Evolutionary conservation across 2,888 invertebrate genomes (phyloP).

Genomic region (Bombylius discolor): DNA sequence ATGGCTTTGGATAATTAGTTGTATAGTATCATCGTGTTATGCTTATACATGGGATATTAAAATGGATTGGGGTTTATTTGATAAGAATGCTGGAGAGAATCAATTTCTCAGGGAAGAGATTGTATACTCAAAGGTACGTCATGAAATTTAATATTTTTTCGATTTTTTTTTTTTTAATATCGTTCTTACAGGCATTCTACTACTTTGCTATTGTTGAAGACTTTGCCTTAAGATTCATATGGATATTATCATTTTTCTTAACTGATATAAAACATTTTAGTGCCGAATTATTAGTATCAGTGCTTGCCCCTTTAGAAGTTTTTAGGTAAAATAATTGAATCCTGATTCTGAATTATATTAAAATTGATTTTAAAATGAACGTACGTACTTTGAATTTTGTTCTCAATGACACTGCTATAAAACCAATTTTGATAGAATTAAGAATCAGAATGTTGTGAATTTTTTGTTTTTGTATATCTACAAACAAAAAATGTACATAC

Average conservation of each 20-base stretch:
- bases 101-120: constrained; percentile 86
- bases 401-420: too few relatives aligned
- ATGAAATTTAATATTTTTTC: neutral
- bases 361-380: too few relatives aligned
- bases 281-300: constrained; percentile 69
- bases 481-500: too few relatives aligned
- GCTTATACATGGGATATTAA: constrained; percentile 97
- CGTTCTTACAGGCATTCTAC: constrained; percentile 62
- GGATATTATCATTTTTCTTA: constrained; percentile 78
- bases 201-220: constrained; percentile 96
- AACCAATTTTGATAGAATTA: too few relatives aligned
- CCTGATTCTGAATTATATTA: too few relatives aligned
- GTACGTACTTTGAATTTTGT: too few relatives aligned
- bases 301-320: constrained; percentile 76
- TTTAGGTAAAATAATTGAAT: constrained; percentile 49
- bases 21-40: constrained; percentile 80
- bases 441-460: too few relatives aligned
- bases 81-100: constrained; percentile 82
- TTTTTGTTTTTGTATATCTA: too few relatives aligned
- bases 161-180: neutral
- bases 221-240: constrained; percentile 80
- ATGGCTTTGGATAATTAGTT: constrained; percentile 78
- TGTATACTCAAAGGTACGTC: constrained; percentile 75
- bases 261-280: constrained; percentile 64
- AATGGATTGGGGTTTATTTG: constrained; percentile 98